phyloP scores from a whole-genome alignment of 2,113 vertebrate genomes.

The Sebastes schlegelii region DNA sequence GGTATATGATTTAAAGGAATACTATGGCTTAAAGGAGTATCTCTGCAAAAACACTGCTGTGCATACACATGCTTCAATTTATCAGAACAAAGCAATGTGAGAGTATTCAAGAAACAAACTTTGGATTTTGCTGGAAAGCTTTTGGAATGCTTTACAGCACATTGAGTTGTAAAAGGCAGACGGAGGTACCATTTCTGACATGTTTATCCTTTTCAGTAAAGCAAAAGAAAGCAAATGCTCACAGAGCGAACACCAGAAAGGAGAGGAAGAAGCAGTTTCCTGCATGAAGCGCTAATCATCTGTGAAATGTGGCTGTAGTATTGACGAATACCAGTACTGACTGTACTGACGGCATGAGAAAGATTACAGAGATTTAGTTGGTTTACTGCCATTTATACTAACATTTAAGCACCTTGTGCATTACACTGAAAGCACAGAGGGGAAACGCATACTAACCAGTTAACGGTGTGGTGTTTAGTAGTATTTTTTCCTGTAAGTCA shows the following conservation, averaged over 20 bases:
- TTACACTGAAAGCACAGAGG: not conserved
- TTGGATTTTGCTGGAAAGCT: not conserved
- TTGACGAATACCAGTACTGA: not conserved
- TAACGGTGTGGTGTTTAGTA: not conserved
- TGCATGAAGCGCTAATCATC: not conserved
- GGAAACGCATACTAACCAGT: not conserved
- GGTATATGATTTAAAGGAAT: conserved; percentile 48
- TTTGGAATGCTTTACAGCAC: not conserved
- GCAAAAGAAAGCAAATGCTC: conserved; percentile 7
- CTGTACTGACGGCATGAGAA: not conserved
- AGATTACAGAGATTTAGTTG: not conserved
- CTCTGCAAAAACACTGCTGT: not conserved
- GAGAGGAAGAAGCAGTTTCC: conserved; percentile 8
- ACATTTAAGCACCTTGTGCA: not conserved
- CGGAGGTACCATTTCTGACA: not conserved
- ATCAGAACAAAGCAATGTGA: not conserved
- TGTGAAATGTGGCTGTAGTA: conserved; percentile 2
- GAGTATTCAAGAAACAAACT: not conserved
- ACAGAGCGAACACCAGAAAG: not conserved
- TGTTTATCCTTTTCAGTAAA: not conserved
- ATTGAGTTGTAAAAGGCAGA: not conserved
- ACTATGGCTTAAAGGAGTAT: conserved; percentile 26
- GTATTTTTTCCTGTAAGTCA: not conserved
- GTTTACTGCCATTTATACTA: not conserved
- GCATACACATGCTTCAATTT: not conserved